Evolutionary conservation across 2,797 vertebrate species (phyloP), one percentile per base, ranked within the genome.

Genomic region (Enteromius treurensis): DNA sequence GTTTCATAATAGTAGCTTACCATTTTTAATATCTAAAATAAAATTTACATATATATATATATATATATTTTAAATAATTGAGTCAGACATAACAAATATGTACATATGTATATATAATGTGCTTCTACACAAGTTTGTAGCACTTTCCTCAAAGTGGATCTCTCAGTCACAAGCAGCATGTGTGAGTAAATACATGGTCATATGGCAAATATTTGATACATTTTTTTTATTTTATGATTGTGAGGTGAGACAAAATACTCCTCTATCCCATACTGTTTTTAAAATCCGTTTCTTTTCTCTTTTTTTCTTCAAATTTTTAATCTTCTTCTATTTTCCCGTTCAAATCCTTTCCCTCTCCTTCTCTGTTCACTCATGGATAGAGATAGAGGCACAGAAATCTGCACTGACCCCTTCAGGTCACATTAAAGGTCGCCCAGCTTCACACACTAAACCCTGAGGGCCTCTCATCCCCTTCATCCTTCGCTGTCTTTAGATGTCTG

Each of bases 391-490:
- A 40, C 88, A 90, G 86, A 93, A 92, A 94, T 94, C 91, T 91
- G 89, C 91, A 90, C 85, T 92, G 91, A 94, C 93, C 93, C 91
- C 93, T 93, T 93, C 92, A 93, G 94, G 93, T 95, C 94, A 93
- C 90, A 93, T 90, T 94, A 94, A 94, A 94, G 92, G 94, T 94
- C 90, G 83, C 86, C 87, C 89, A 91, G 91, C 91, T 91, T 93
- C 92, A 93, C 92, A 91, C 93, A 88, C 73, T 51, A 83, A 88
- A 80, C 73, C 88, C 91, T 86, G 51, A 86, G 88, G 90, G 89
- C 85, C 70, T 81, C 69, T 79, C 68, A 73, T 83, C 85, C 64
- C 64, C 74, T 85, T 85, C 85, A 88, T 84, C 86, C 81, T 49
- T 77, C 17, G 58, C 78, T 88, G 77, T 84, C 79, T 83, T 85